phyloP scores from a whole-genome alignment of 2,888 invertebrate genomes.

The Polyommatus icarus region DNA sequence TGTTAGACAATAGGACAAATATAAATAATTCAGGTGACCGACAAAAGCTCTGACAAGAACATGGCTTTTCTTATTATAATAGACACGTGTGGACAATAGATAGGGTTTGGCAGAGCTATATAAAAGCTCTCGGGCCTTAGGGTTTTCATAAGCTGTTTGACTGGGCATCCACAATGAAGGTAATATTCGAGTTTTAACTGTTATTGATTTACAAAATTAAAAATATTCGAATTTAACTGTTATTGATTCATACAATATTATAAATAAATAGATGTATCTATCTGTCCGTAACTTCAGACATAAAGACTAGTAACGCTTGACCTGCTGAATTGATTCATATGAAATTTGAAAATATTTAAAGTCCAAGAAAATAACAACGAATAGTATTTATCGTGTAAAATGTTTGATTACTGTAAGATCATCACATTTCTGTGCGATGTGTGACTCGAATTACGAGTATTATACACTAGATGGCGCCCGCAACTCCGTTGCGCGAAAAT shows the following conservation, averaged over 20 bases:
- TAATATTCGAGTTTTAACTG: neutral
- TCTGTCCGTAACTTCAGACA: no score
- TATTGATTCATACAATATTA: neutral
- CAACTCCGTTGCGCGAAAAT: no score
- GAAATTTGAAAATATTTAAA: no score
- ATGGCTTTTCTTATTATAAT: slow-evolving; percentile 20
- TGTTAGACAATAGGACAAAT: slow-evolving; percentile 30
- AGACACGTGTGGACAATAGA: neutral
- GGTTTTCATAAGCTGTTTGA: slow-evolving; percentile 7
- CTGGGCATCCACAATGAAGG: neutral
- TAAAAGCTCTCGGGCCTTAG: slow-evolving; percentile 17
- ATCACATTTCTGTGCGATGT: neutral
- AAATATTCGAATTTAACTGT: neutral
- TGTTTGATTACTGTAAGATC: no score
- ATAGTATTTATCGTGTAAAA: no score
- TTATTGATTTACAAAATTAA: no score
- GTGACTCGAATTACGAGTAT: no score
- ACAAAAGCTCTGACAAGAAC: slow-evolving; percentile 50
- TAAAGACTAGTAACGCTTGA: no score
- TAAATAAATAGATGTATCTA: no score
- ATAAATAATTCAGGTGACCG: slow-evolving; percentile 45
- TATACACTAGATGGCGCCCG: no score
- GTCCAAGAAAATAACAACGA: no score
- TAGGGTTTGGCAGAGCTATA: slow-evolving; percentile 2
- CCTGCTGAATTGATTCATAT: no score